Evolutionary conservation across 1,140 invertebrate genomes (phyloP), one percentile per base, ranked within the genome.

Genomic region (Asbolus verrucosus): DNA sequence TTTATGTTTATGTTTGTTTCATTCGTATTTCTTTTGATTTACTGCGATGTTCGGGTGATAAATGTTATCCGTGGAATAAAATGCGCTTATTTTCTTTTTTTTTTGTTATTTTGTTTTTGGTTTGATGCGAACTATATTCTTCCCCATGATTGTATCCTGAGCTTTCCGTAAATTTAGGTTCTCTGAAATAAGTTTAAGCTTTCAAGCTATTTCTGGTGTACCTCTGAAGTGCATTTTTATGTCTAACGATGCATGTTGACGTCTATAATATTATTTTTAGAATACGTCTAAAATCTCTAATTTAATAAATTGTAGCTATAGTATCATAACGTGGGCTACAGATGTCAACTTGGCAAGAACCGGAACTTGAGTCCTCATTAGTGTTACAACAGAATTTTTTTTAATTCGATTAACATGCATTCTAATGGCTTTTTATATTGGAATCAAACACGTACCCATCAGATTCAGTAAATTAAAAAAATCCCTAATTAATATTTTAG

Each of bases 1-100:
- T 54, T 54, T 54, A 54, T 54, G 46, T 54, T 54, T 54, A 54
- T 54, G 46, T 54, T 54, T 21, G 46, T 54, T 54, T 54, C 46
- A 54, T 54, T 54, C 46, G 46, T 54, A 54, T 54, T 54, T 27
- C 46, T 46, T 54, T 54, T 54, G 46, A 54, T 54, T 54, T 54
- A 54, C 19, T 54, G 21, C 46, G 18, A 54, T 27, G 46, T 14
- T 54, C 19, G 8, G 46, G 46, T 54, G 46, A 54, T 54, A 54
- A 54, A 54, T 54, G 46, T 54, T 54, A 54, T 11, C 8, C 46
- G 46, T 54, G 21, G 21, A 54, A 54, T 54, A 54, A 54, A 54
- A 54, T 54, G 46, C 46, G 46, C 27, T 54, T 54, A 54, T 54
- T 27, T 54, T 54, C 8, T 54, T 54, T 54, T n/a, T n/a, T n/a